Evolutionary conservation across 1,140 invertebrate genomes (phyloP).

Genomic region (Stenopsyche tienmushanensis): DNA sequence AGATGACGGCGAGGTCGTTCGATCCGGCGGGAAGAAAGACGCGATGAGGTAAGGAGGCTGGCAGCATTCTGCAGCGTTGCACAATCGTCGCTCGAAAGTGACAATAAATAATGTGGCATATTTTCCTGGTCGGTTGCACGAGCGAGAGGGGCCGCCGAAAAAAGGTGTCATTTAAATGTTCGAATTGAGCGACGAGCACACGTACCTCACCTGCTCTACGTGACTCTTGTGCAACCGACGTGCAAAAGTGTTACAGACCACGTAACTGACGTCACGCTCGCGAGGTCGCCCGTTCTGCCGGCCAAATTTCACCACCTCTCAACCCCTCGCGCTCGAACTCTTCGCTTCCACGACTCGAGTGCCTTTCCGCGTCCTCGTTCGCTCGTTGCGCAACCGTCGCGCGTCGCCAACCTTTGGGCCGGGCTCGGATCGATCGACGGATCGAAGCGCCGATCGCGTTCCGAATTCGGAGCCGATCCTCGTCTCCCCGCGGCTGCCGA

Average conservation of each 20-base stretch:
- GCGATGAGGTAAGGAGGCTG: too few relatives aligned
- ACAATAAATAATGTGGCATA: too few relatives aligned
- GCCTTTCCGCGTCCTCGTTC: constrained; percentile 11
- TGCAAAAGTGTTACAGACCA: constrained; percentile 22
- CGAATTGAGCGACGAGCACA: constrained; percentile 11
- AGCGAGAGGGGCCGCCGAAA: constrained; percentile 5
- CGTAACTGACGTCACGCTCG: constrained; percentile 21
- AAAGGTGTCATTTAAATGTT: constrained; percentile 19
- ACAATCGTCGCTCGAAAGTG: too few relatives aligned
- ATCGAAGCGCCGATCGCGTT: not conserved
- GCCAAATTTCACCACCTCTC: not conserved
- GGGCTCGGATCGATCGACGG: not conserved
- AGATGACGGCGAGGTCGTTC: too few relatives aligned
- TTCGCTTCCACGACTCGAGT: not conserved
- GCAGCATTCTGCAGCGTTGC: too few relatives aligned
- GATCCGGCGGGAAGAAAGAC: too few relatives aligned
- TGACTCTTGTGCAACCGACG: constrained; percentile 15
- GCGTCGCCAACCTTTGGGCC: not conserved
- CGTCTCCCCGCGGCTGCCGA: not conserved
- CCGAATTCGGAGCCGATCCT: not conserved
- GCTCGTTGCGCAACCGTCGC: not conserved
- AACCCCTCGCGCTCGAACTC: not conserved
- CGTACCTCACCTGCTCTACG: constrained; percentile 6
- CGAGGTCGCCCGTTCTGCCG: constrained; percentile 14
- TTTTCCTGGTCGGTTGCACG: too few relatives aligned